Percentiles rank a stretch among this genome's conserved stretches.
phyloP scores from a whole-genome alignment of 2,888 invertebrate species.

The Harpalus rufipes region DNA sequence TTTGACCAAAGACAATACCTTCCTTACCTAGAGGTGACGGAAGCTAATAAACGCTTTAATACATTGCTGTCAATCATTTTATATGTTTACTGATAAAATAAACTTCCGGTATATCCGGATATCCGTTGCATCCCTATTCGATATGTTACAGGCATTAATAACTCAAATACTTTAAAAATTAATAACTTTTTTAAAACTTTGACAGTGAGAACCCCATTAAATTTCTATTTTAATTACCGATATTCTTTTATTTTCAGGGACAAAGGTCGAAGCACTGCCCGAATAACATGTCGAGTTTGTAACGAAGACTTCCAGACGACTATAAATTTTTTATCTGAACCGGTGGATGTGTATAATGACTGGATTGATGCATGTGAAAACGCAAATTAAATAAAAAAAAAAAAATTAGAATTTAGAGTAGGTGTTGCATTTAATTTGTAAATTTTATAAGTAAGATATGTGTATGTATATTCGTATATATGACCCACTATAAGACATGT shows the following conservation, averaged over 20 bases:
- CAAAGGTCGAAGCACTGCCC: constrained; percentile 94
- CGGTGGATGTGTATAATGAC: constrained; percentile 99
- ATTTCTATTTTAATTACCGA: no score
- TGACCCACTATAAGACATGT: neutral
- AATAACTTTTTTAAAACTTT: no score
- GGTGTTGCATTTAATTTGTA: constrained; percentile 25
- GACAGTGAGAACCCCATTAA: no score
- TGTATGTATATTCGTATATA: constrained; percentile 22
- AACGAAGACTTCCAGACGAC: constrained; percentile 97
- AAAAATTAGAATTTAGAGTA: neutral
- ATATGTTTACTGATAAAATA: no score
- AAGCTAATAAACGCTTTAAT: no score
- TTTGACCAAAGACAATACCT: no score
- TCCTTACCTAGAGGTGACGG: no score
- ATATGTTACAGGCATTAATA: no score
- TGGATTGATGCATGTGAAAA: constrained; percentile 99
- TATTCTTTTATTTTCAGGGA: constrained; percentile 85
- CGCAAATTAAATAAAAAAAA: constrained; percentile 84
- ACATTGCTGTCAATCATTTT: no score
- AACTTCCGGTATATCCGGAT: no score
- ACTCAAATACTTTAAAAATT: no score
- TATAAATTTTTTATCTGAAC: constrained; percentile 97
- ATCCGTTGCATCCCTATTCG: no score
- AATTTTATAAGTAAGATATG: neutral
- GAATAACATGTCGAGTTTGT: constrained; percentile 97